phyloP scores from a whole-genome alignment of 2,113 vertebrate genomes.

The Cyanoderma ruficeps region DNA sequence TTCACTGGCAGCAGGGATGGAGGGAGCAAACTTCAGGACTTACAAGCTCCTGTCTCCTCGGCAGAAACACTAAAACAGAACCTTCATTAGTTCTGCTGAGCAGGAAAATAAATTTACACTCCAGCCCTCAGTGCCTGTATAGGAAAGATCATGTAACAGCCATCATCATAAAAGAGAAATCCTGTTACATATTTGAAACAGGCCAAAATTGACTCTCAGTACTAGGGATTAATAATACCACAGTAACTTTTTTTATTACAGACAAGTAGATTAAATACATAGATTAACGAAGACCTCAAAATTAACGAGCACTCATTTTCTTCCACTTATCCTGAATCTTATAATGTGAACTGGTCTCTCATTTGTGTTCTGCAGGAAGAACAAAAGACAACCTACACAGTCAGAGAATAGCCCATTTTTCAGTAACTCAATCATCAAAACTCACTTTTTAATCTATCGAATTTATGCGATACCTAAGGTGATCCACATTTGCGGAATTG shows the following conservation, averaged over 20 bases:
- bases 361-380: neutral
- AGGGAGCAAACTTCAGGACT: neutral
- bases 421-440: conserved; percentile 13
- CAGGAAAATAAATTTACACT: neutral
- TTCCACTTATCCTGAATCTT: conserved; percentile 34
- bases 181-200: neutral
- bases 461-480: neutral
- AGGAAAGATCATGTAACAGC: neutral
- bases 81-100: neutral
- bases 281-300: neutral
- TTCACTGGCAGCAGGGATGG: neutral
- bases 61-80: neutral
- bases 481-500: neutral
- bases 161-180: neutral
- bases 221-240: neutral
- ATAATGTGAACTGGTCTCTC: conserved; percentile 17
- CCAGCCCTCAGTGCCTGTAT: neutral
- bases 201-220: neutral
- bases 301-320: neutral
- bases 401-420: neutral
- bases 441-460: conserved; percentile 8
- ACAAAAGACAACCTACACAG: neutral
- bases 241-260: neutral
- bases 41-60: neutral
- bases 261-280: neutral